Conservation (phyloP, 2,888 invertebrate genomes). For the Andrena bicolor region DNA sequence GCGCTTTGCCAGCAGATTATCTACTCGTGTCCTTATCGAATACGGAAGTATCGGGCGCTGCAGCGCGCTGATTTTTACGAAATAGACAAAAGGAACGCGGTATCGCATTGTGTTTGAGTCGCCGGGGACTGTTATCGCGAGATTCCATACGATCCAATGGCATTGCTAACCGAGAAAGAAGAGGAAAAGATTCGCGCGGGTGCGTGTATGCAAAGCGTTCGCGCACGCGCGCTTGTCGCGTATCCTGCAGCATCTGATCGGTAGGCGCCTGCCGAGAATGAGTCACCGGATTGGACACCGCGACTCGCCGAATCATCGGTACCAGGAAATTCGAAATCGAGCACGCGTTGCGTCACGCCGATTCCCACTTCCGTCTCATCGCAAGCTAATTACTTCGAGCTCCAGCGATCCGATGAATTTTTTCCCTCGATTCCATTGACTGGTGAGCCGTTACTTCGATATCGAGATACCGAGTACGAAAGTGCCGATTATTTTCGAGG, state of each 20-base stretch:
- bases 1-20: conserved; percentile 12
- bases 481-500: background rate
- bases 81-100: conserved; percentile 11
- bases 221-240: background rate
- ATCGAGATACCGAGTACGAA: background rate
- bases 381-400: conserved; percentile 6
- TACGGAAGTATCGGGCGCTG: background rate
- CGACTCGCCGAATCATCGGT: conserved; percentile 66
- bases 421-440: conserved; percentile 11
- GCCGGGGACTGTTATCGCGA: conserved; percentile 11
- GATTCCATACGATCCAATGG: conserved; percentile 17
- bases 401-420: conserved; percentile 38
- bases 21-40: conserved; percentile 8
- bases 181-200: background rate
- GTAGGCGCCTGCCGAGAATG: conserved; percentile 64
- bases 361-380: conserved; percentile 44
- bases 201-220: background rate
- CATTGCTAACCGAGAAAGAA: background rate
- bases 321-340: conserved; percentile 70
- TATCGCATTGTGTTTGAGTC: conserved; percentile 16
- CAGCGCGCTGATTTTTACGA: conserved; percentile 4
- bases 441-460: conserved; percentile 37
- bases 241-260: conserved; percentile 42
- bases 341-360: conserved; percentile 61
- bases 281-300: conserved; percentile 52